phyloP scores from a whole-genome alignment of 2,113 vertebrate genomes.

The Dicerorhinus sumatrensis region DNA sequence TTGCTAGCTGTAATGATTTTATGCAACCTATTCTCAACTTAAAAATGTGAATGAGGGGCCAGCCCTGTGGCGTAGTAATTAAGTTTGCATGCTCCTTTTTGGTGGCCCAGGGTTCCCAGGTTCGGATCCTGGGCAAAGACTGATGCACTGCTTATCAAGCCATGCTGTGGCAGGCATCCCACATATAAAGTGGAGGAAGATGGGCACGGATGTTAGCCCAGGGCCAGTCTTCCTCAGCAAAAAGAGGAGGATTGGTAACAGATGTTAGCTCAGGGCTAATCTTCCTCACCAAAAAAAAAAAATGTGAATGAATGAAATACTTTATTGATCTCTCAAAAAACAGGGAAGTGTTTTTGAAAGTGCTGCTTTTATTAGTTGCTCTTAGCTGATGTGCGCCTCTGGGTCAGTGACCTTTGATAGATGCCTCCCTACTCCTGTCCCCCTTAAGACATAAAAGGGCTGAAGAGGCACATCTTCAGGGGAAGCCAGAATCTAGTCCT shows the following conservation, averaged over 20 bases:
- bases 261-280: no score
- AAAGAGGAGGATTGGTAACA: no score
- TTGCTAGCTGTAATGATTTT: background rate
- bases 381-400: background rate
- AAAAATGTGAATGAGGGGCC: background rate
- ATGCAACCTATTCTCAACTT: background rate
- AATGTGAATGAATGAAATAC: background rate
- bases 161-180: no score
- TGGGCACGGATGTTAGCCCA: no score
- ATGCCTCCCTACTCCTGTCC: background rate
- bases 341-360: background rate
- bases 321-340: background rate
- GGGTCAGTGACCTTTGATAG: background rate
- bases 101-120: no score
- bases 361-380: background rate
- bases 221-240: no score
- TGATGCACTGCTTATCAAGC: no score
- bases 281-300: background rate
- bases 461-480: background rate
- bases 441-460: background rate
- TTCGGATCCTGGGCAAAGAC: no score
- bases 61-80: no score
- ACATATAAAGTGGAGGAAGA: no score
- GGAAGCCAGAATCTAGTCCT: background rate
- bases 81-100: no score